Evolutionary conservation across 2,113 vertebrate genomes (phyloP).

Genomic region (Emydura subglobosa): DNA sequence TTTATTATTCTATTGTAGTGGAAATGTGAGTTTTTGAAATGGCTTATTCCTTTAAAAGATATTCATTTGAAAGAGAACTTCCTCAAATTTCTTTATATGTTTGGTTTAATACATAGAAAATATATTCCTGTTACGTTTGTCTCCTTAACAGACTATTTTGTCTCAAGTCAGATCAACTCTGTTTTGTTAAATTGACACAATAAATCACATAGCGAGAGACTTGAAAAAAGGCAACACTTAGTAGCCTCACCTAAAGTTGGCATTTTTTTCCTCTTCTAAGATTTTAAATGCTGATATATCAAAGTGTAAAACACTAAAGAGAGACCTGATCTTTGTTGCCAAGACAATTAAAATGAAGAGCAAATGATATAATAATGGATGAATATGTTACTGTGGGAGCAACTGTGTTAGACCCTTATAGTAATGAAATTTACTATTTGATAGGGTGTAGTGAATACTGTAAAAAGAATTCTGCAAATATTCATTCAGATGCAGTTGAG

Average conservation of each 20-base stretch:
- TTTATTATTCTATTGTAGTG: neutral
- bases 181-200: neutral
- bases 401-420: neutral
- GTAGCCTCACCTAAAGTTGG: neutral
- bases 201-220: neutral
- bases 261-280: neutral
- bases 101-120: neutral
- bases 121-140: neutral
- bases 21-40: neutral
- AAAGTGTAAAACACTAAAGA: constrained; percentile 1
- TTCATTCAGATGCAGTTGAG: neutral
- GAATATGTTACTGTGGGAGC: neutral
- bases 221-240: neutral
- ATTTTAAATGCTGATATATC: neutral
- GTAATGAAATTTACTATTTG: constrained; percentile 8
- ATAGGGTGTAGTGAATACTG: neutral
- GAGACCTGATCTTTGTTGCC: neutral
- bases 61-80: neutral
- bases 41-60: neutral
- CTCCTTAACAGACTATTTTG: neutral
- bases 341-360: constrained; percentile 40
- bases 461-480: neutral
- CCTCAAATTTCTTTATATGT: neutral
- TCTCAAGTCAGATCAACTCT: neutral
- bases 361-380: constrained; percentile 1